A percentile compares a stretch with the other conserved stretches of the same genome.
phyloP scores from a whole-genome alignment of 2,888 invertebrate genomes.

The Torymus auratus region DNA sequence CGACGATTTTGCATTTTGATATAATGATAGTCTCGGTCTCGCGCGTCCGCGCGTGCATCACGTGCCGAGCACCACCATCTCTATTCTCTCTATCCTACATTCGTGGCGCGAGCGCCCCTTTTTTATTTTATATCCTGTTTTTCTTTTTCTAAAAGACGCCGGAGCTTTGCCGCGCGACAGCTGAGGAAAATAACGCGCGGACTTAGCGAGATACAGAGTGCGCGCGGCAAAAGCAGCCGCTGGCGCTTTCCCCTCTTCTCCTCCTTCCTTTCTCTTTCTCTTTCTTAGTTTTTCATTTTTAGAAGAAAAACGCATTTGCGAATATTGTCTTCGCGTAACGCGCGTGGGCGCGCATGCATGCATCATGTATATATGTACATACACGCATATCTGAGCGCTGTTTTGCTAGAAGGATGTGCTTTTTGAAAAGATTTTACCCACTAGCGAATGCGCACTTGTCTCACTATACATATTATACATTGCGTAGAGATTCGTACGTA shows the following conservation, averaged over 20 bases:
- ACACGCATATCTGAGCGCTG: no score
- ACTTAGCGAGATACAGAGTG: constrained; percentile 15
- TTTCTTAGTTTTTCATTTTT: constrained; percentile 23
- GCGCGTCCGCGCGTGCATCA: no score
- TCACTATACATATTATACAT: no score
- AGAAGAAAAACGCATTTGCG: constrained; percentile 31
- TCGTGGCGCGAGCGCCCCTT: neutral
- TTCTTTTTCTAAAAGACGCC: neutral
- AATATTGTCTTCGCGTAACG: constrained; percentile 27
- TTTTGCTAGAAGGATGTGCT: no score
- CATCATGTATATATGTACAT: neutral
- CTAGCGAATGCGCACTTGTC: no score
- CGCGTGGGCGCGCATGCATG: no score
- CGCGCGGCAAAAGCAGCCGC: constrained; percentile 8
- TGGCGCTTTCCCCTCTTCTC: constrained; percentile 2
- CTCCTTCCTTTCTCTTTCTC: constrained; percentile 1
- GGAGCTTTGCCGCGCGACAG: constrained; percentile 26
- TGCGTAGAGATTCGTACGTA: no score
- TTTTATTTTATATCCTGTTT: constrained; percentile 6
- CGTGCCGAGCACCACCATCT: neutral
- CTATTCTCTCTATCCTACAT: neutral
- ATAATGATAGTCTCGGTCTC: constrained; percentile 19
- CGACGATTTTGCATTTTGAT: constrained; percentile 38
- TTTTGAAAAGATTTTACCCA: no score
- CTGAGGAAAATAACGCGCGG: constrained; percentile 16